A percentile compares a stretch with the other conserved stretches of the same genome.
Evolutionary conservation across 2,888 invertebrate genomes (phyloP).

Genomic region (Brachylomia viminalis): DNA sequence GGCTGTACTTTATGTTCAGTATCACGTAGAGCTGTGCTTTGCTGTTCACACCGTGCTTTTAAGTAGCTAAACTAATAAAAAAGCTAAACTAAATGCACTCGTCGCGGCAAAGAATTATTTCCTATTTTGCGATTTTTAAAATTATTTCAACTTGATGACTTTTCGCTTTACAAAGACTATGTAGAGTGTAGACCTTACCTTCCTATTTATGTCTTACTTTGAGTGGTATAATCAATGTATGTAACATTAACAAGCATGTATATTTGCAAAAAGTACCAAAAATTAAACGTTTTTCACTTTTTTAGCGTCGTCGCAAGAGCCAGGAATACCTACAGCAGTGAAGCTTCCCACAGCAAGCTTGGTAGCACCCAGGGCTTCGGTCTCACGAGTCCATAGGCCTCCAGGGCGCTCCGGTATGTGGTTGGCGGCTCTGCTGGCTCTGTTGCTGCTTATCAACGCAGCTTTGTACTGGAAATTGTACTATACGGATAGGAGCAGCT

Average conservation of each 20-base stretch:
- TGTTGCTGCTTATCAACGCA: conserved; percentile 91
- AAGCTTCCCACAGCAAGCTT: conserved; percentile 31
- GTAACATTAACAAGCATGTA: conserved; percentile 38
- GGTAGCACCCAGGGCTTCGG: conserved; percentile 27
- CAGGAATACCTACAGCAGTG: conserved; percentile 46
- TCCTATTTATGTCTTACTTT: conserved; percentile 39
- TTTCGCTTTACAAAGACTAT: conserved; percentile 53
- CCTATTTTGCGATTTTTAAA: conserved; percentile 15
- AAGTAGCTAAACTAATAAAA: conserved; percentile 31
- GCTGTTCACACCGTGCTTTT: conserved; percentile 37
- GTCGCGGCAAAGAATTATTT: conserved; percentile 6
- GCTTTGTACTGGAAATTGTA: conserved; percentile 96
- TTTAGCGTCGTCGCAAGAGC: conserved; percentile 42
- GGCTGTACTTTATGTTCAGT: conserved; percentile 25
- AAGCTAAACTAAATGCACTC: conserved; percentile 18
- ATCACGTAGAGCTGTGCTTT: conserved; percentile 35
- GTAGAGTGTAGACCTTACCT: conserved; percentile 39
- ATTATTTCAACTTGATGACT: conserved; percentile 31
- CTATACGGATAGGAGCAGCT: conserved; percentile 91
- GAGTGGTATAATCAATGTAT: conserved; percentile 44
- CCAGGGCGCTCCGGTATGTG: conserved; percentile 70
- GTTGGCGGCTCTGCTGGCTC: conserved; percentile 92
- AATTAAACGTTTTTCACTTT: not conserved
- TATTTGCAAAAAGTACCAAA: not conserved
- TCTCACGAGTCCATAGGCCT: conserved; percentile 32